A percentile compares a stretch with the other conserved stretches of the same genome.
Evolutionary conservation across 2,113 vertebrate species (phyloP).

Genomic region (Balaeniceps rex): DNA sequence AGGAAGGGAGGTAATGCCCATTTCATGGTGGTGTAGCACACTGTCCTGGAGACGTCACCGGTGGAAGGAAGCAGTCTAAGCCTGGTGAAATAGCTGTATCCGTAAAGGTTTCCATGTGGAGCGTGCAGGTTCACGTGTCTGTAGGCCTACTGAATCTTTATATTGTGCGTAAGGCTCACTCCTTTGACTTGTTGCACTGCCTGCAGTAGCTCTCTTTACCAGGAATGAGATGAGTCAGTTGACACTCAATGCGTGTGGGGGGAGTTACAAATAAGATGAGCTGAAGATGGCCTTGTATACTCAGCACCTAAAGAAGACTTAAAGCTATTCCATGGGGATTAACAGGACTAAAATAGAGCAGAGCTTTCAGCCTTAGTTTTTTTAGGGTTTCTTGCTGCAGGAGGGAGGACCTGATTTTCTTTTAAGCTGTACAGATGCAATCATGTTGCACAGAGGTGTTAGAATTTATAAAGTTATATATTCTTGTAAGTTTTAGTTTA

Average conservation of each 20-base stretch:
- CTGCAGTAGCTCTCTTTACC: neutral
- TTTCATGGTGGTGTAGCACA: accelerated
- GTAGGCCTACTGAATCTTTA: neutral
- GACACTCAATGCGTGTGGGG: accelerated
- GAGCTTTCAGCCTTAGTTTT: neutral
- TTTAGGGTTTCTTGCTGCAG: neutral
- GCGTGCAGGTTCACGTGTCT: neutral
- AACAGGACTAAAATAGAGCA: neutral
- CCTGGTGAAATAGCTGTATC: neutral
- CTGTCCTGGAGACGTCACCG: too few species aligned
- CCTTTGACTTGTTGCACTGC: neutral
- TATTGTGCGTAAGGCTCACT: accelerated
- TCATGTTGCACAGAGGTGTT: neutral
- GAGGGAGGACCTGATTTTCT: neutral
- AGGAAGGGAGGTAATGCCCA: neutral
- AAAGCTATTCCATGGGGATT: neutral
- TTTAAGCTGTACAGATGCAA: neutral
- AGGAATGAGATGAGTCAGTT: neutral
- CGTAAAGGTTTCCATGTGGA: accelerated
- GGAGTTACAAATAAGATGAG: neutral
- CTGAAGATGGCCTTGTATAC: neutral
- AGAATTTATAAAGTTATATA: neutral
- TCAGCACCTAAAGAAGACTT: neutral
- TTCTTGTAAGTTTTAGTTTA: neutral
- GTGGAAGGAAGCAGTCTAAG: neutral